phyloP scores from a whole-genome alignment of 2,113 vertebrate genomes.

The Telmatochromis brachygnathus region DNA sequence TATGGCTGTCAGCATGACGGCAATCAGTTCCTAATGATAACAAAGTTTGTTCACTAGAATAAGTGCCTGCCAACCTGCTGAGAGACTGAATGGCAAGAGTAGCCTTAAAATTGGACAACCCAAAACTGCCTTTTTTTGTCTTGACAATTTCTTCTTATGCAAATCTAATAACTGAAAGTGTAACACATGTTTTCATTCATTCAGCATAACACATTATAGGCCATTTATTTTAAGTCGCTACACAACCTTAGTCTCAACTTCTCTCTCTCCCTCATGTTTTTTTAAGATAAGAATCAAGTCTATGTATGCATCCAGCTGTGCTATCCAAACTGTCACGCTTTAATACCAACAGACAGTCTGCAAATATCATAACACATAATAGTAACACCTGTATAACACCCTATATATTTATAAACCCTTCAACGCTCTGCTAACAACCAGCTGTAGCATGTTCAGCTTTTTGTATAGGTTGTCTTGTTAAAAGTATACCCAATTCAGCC shows the following conservation, averaged over 20 bases:
- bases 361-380: neutral
- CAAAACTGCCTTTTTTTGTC: neutral
- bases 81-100: neutral
- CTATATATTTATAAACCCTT: neutral
- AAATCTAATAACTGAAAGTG: neutral
- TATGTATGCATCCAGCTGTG: rapidly evolving
- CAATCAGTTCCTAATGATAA: conserved; percentile 29
- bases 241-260: neutral
- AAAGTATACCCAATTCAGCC: neutral
- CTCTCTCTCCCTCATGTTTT: rapidly evolving
- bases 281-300: neutral
- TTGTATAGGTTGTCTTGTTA: neutral
- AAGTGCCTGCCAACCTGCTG: neutral
- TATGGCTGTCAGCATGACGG: neutral
- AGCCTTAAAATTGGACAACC: neutral
- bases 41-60: neutral
- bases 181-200: neutral
- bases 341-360: neutral
- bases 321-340: neutral
- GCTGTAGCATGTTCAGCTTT: neutral
- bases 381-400: neutral
- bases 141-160: neutral
- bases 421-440: neutral
- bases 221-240: neutral
- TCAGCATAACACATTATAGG: neutral